Conservation (phyloP, 2,797 vertebrate genomes). For the Pseudotriccus pelzelni region DNA sequence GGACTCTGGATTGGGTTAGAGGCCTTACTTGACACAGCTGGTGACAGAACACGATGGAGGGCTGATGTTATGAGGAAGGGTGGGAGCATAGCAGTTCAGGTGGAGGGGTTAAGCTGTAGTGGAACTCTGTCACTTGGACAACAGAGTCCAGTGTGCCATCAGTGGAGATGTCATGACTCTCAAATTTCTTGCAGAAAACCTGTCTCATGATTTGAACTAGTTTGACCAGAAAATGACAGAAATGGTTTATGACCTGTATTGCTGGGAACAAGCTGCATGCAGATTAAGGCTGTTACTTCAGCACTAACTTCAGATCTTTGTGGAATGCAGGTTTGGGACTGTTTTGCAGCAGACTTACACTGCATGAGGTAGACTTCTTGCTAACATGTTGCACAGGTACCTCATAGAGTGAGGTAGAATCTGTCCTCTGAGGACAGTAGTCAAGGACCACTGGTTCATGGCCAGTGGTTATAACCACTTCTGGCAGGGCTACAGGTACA, state of each 20-base stretch:
- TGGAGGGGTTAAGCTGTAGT: neutral
- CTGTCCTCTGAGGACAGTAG: neutral
- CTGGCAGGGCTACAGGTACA: neutral
- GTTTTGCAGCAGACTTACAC: neutral
- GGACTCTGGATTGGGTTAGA: neutral
- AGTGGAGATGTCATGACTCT: neutral
- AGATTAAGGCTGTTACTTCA: neutral
- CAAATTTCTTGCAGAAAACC: neutral
- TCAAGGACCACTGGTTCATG: neutral
- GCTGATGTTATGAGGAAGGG: neutral
- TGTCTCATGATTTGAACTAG: neutral
- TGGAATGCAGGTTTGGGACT: neutral
- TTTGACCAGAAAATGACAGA: neutral
- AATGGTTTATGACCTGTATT: neutral
- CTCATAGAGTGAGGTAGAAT: neutral
- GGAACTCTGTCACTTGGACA: neutral
- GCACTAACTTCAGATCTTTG: neutral
- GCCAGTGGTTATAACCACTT: neutral
- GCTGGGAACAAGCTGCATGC: neutral
- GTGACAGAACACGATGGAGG: fast-evolving
- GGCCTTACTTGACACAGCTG: neutral
- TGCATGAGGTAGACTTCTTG: neutral
- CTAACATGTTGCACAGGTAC: neutral
- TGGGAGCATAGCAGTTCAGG: neutral
- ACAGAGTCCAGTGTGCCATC: neutral